Conservation (phyloP, 2,113 vertebrate species). For the Limanda limanda region DNA sequence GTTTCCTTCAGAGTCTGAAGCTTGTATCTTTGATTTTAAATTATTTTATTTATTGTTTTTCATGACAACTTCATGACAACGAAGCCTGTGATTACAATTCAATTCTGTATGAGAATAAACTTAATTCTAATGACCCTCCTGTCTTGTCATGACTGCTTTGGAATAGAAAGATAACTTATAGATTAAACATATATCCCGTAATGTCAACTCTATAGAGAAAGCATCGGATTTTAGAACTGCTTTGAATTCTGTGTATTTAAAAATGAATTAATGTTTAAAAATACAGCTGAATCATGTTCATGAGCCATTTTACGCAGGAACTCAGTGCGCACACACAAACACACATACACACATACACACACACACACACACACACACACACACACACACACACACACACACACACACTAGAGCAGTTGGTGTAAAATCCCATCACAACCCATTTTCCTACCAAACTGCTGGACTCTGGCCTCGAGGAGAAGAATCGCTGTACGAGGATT, state of each 20-base stretch:
- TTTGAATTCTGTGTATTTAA: not conserved
- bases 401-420: constrained; percentile 2
- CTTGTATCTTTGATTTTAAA: constrained; percentile 32
- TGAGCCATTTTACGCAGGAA: not conserved
- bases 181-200: too few relatives aligned
- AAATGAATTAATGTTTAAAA: not conserved
- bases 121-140: not conserved
- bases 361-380: not conserved
- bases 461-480: constrained; percentile 34
- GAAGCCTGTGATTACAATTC: constrained; percentile 25
- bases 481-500: constrained; percentile 56
- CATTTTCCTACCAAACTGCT: constrained; percentile 43
- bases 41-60: constrained; percentile 55
- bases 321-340: not conserved
- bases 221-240: not conserved
- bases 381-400: not conserved
- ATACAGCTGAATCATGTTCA: not conserved
- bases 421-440: constrained; percentile 33
- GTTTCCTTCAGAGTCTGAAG: constrained; percentile 23
- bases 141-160: not conserved
- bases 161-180: not conserved
- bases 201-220: too few relatives aligned
- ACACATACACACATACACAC: not conserved
- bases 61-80: not conserved
- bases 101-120: constrained; percentile 28